phyloP scores from a whole-genome alignment of 2,888 invertebrate species.

The Coecobrya sp. region DNA sequence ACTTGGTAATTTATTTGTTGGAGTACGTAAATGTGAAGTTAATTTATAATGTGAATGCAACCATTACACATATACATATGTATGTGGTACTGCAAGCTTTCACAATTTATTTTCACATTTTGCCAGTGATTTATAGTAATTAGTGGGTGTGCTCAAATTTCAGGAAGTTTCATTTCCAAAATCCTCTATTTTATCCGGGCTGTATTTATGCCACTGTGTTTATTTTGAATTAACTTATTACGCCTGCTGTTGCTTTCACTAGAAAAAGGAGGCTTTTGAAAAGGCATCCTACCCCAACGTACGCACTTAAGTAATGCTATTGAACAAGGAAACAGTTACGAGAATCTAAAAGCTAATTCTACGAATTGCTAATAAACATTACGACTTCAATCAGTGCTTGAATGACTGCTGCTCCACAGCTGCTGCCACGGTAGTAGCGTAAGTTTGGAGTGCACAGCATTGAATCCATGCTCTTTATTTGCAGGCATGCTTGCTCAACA shows the following conservation, averaged over 20 bases:
- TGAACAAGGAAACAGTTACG: not conserved
- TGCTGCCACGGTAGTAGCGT: conserved; percentile 2
- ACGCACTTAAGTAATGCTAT: not conserved
- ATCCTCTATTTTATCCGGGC: conserved; percentile 38
- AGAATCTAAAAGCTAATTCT: conserved; percentile 25
- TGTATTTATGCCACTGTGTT: conserved; percentile 37
- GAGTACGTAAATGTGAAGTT: not conserved
- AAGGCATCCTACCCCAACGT: not conserved
- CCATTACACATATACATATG: not conserved
- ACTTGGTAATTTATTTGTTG: not conserved
- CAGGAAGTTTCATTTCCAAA: conserved; percentile 46
- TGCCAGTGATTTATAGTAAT: conserved; percentile 49
- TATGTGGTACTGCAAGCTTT: not conserved
- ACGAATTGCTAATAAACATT: conserved; percentile 40
- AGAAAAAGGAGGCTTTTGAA: not conserved
- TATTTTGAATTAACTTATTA: conserved; percentile 28
- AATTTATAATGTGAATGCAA: not conserved
- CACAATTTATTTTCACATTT: conserved; percentile 13
- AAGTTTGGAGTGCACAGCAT: not conserved
- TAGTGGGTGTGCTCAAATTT: conserved; percentile 52
- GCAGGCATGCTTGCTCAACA: not conserved
- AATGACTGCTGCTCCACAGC: conserved; percentile 15
- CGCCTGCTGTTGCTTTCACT: not conserved
- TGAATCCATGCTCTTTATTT: not conserved
- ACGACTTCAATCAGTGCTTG: conserved; percentile 52